phyloP scores from a whole-genome alignment of 2,113 vertebrate genomes.

The Poeciliopsis occidentalis region DNA sequence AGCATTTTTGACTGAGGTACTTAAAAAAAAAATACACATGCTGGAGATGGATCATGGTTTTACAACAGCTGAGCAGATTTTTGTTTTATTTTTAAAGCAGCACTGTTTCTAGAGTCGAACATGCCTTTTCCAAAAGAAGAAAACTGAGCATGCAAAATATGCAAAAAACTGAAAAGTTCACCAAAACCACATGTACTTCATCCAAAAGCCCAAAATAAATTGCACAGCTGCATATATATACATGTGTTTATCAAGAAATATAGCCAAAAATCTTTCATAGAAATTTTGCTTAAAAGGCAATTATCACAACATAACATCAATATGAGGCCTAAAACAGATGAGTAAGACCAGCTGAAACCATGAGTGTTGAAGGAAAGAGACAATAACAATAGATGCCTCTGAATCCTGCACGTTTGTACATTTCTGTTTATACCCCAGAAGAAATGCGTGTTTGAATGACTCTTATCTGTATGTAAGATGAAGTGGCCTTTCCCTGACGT shows the following conservation, averaged over 20 bases:
- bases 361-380: background rate
- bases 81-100: background rate
- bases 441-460: constrained; percentile 4
- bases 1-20: background rate
- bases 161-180: background rate
- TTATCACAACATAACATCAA: constrained; percentile 25
- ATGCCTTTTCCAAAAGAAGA: background rate
- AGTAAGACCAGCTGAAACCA: background rate
- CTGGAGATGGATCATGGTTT: background rate
- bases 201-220: background rate
- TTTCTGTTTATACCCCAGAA: background rate
- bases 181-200: background rate
- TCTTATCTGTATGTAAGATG: background rate
- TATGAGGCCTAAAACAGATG: constrained; percentile 18
- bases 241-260: background rate
- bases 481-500: too few species aligned
- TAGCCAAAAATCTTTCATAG: background rate
- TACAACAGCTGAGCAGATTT: background rate
- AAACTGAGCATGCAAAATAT: background rate
- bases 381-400: background rate
- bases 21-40: background rate
- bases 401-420: background rate
- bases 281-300: constrained; percentile 8
- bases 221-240: background rate
- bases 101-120: background rate